Evolutionary conservation across 2,888 invertebrate genomes (phyloP).

Genomic region (Euplagia quadripunctaria): DNA sequence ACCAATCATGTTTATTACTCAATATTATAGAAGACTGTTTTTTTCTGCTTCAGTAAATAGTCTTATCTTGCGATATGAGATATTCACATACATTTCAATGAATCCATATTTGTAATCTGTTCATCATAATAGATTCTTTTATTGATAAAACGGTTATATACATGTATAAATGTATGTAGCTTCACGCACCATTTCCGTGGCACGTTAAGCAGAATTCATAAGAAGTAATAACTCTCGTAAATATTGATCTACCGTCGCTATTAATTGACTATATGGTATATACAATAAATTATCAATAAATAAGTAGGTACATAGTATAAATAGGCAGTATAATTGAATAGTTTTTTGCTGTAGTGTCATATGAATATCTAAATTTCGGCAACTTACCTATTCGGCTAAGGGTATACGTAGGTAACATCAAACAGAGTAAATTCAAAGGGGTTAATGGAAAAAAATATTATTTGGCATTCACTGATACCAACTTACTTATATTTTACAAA

Average conservation of each 20-base stretch:
- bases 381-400: not conserved
- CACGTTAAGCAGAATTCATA: conserved; percentile 9
- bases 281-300: not conserved
- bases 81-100: not conserved
- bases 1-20: not conserved
- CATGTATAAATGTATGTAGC: not conserved
- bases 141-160: conserved; percentile 9
- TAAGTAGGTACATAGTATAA: not conserved
- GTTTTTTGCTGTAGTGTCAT: not conserved
- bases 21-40: not conserved
- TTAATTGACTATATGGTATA: not conserved
- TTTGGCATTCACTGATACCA: no score
- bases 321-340: not conserved
- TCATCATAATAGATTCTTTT: conserved; percentile 1
- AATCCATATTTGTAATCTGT: not conserved
- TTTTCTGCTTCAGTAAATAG: not conserved
- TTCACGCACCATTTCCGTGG: conserved; percentile 16
- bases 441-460: no score
- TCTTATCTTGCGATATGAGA: not conserved
- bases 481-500: no score
- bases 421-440: no score
- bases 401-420: no score
- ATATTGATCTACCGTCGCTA: conserved; percentile 3
- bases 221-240: not conserved
- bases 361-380: not conserved